These are phyloP conservation scores for Apocrypta bakeri DNA, from an alignment of 1,140 invertebrate species.

Conservation along the genomic window DNA sequence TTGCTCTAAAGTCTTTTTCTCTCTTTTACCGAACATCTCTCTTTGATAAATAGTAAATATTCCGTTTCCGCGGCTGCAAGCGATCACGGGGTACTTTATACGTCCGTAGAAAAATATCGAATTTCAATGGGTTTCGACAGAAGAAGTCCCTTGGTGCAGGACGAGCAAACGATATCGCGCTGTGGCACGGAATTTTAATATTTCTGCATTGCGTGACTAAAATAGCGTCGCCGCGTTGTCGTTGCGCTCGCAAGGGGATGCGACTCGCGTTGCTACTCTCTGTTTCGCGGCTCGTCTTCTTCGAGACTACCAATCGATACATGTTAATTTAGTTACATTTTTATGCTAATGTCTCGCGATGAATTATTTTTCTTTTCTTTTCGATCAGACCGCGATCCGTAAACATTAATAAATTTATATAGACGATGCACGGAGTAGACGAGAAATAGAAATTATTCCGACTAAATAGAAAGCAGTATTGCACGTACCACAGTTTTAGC, in stretches of 20 bases:
- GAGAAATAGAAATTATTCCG: neutral
- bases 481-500: no score
- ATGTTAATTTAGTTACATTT: slow-evolving; percentile 30
- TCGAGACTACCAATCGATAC: slow-evolving; percentile 23
- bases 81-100: neutral
- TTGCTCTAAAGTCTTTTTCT: no score
- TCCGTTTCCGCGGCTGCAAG: neutral
- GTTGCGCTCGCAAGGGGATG: neutral
- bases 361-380: neutral
- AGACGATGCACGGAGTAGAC: neutral
- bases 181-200: slow-evolving; percentile 60
- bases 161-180: slow-evolving; percentile 55
- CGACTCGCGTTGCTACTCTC: neutral
- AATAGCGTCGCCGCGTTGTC: slow-evolving; percentile 49
- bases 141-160: no score
- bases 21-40: neutral
- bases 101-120: slow-evolving; percentile 38
- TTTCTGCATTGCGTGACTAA: slow-evolving; percentile 64
- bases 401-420: no score
- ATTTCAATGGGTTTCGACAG: slow-evolving; percentile 22
- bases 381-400: neutral
- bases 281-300: neutral
- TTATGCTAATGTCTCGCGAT: neutral
- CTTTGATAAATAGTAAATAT: neutral
- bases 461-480: no score